A percentile compares a stretch with the other conserved stretches of the same genome.
Conservation (phyloP, 1,140 invertebrate genomes). For the Tachypleus tridentatus region DNA sequence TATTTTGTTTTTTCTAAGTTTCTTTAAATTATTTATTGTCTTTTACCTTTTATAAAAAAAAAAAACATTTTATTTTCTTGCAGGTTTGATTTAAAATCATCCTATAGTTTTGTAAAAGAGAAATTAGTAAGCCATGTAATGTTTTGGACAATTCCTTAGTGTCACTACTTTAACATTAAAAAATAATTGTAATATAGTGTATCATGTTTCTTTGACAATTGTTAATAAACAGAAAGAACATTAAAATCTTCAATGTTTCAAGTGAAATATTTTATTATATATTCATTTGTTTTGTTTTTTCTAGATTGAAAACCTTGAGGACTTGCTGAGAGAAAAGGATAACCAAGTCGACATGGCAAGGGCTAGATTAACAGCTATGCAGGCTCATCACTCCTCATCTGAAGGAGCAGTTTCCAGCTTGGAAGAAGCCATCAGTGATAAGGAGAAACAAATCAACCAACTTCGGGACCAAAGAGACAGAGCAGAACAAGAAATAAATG, state of each 20-base stretch:
- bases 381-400: constrained; percentile 81
- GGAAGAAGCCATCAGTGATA: constrained; percentile 91
- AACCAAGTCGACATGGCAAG: constrained; percentile 92
- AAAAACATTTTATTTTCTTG: too few species aligned
- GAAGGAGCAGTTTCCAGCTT: constrained; percentile 81
- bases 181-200: too few species aligned
- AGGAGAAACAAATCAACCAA: constrained; percentile 91
- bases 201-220: too few species aligned
- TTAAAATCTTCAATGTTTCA: background rate
- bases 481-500: constrained; percentile 90
- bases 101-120: too few species aligned
- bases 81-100: too few species aligned
- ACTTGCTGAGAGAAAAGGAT: constrained; percentile 93
- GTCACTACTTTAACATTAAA: too few species aligned
- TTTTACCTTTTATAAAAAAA: too few species aligned
- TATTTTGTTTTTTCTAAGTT: too few species aligned
- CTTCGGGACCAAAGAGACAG: constrained; percentile 81
- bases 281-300: constrained; percentile 81
- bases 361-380: constrained; percentile 67
- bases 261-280: background rate
- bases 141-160: too few species aligned
- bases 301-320: constrained; percentile 96
- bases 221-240: too few species aligned
- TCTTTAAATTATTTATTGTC: too few species aligned
- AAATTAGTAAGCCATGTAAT: too few species aligned